A percentile compares a stretch with the other conserved stretches of the same genome.
Conservation (phyloP, 1,140 invertebrate genomes). For the Neotoxoptera formosana region DNA sequence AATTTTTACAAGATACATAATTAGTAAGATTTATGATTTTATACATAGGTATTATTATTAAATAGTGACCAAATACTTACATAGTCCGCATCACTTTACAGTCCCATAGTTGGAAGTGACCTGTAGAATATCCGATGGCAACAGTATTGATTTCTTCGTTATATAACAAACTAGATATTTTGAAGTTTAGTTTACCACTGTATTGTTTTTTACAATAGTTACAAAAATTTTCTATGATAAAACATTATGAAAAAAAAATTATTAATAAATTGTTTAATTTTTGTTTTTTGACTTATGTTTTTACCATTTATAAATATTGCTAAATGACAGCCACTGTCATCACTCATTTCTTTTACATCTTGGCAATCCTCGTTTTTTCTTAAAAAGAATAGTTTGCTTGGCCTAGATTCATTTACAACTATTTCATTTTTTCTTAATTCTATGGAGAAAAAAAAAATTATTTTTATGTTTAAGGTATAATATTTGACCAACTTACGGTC, state of each 20-base stretch:
- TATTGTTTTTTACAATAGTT: constrained; percentile 42
- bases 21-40: neutral
- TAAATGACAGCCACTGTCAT: constrained; percentile 45
- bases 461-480: neutral
- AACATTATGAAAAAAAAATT: neutral
- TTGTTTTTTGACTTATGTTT: too few species aligned
- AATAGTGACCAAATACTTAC: constrained; percentile 21
- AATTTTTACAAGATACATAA: neutral
- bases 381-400: constrained; percentile 39
- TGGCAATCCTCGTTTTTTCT: constrained; percentile 44
- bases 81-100: constrained; percentile 49
- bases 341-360: constrained; percentile 49
- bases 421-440: constrained; percentile 43
- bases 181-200: constrained; percentile 1
- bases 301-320: constrained; percentile 51
- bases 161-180: constrained; percentile 51
- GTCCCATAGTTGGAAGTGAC: constrained; percentile 60
- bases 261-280: neutral
- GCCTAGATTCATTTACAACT: constrained; percentile 33
- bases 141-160: constrained; percentile 59
- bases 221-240: constrained; percentile 48
- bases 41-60: neutral
- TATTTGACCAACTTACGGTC: neutral
- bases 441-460: neutral
- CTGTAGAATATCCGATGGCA: constrained; percentile 59